Evolutionary conservation across 2,113 vertebrate species (phyloP), one percentile per base, ranked within the genome.

Genomic region (Casuarius casuarius): DNA sequence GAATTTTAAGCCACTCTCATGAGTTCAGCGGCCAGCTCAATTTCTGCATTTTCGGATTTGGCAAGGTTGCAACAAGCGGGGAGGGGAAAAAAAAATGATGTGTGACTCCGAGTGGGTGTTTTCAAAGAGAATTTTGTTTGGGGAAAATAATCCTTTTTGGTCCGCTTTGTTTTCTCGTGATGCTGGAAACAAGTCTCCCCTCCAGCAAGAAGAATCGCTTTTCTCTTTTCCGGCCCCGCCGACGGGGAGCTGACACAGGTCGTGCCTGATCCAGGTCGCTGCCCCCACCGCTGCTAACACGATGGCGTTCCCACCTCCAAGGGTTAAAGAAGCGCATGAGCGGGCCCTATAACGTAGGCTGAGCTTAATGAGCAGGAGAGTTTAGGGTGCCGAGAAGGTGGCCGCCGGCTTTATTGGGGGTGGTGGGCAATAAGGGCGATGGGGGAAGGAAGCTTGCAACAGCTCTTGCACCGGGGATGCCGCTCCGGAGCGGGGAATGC

Each of bases 71-170:
- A 95, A 62, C n/a, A 71, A 83, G 23, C 73, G 56, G 28, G 40
- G 46, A 78, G 21, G 22, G 21, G 22, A 89, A 74, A 58, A 48
- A 87, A 92, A 95, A 78, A 40, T 3, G 10, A 52, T 35, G 62
- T 82, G 78, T 94, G 93, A 91, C 49, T 85, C 52, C 49, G 85
- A 90, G 95, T 94, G 84, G 90, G 90, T 97, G 95, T 94, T 96
- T 70, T 92, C 94, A 96, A 96, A 93, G 82, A 95, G 71, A 59
- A 67, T 73, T 89, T 93, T 94, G 87, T 96, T 93, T 90, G 65
- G 85, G 68, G 85, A 94, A 92, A 93, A 97, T 74, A 92, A 92
- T 93, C 76, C 16, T 31, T 77, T 85, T 94, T 78, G 76, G 68
- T 80, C 68, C 90, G 51, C 63, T 94, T 93, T 94, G 79, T 93